These are phyloP conservation scores for Eurypyga helias DNA, from an alignment of 2,113 vertebrate genomes.

Conservation along the genomic window DNA sequence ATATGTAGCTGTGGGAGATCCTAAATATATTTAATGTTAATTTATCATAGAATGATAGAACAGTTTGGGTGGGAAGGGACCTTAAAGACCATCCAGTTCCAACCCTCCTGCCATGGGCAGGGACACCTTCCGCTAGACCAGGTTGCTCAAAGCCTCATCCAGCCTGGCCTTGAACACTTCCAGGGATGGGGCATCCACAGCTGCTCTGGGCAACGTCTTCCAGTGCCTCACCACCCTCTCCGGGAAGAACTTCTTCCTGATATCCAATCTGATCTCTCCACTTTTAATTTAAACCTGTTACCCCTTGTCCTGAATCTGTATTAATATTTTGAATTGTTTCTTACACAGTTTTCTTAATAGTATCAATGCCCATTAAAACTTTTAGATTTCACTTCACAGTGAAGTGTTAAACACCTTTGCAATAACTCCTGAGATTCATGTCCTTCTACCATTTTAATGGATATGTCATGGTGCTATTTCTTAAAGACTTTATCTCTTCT, in stretches of 20 bases:
- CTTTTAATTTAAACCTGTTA: no score
- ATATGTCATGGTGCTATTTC: not conserved
- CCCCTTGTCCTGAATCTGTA: not conserved
- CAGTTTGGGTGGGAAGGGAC: no score
- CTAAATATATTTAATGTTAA: not conserved
- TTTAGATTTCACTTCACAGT: not conserved
- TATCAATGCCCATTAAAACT: not conserved
- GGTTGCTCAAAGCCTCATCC: no score
- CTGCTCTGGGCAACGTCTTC: no score
- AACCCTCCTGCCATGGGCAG: no score
- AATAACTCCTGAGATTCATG: not conserved
- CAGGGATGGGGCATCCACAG: no score
- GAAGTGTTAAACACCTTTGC: not conserved
- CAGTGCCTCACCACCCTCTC: no score
- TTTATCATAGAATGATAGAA: not conserved
- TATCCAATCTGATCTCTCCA: no score
- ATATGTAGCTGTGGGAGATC: not conserved
- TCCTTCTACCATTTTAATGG: not conserved
- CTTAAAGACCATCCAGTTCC: no score
- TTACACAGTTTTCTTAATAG: not conserved
- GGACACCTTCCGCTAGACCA: no score
- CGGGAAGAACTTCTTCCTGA: no score
- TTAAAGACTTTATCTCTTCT: not conserved
- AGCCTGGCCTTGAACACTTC: no score
- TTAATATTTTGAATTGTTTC: not conserved